Evolutionary conservation across 2,113 vertebrate species (phyloP), one percentile per base, ranked within the genome.

Genomic region (Charadrius vociferus): DNA sequence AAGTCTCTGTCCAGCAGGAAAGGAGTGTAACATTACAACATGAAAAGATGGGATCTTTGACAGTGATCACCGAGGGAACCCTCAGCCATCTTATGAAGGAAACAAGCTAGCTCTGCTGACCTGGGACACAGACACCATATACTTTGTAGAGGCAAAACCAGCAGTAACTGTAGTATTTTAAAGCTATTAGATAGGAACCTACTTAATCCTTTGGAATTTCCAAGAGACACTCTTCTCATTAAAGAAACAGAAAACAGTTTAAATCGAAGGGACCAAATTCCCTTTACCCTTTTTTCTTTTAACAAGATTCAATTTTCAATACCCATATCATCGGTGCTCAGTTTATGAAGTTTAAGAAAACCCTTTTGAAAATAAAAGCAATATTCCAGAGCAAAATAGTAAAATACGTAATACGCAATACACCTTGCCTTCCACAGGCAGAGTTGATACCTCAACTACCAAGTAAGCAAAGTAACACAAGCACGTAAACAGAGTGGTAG

Each of bases 111-210:
- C 27, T 37, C 45, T 62, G 29, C n/a, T 55, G 34, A 43, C 9
- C 14, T 27, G 27, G 50, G 32, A 55, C 37, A 41, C 2, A 12
- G 0, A 36, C 27, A 65, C 9, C 21, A n/a, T 1, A 5, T 7
- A 17, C 9, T 45, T 47, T 15, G 47, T 8, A 65, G 52, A 90
- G 56, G 15, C 39, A 77, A 86, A 72, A 26, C 49, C 26, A 59
- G 12, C 22, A 67, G 20, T 21, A 55, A 37, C 14, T 63, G 24
- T 3, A 87, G 14, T 39, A 55, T 47, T 81, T 80, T 66, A 21
- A n/a, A 92, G 39, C 27, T 68, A 56, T 9, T 61, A 34, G 15
- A 41, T 36, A 49, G 3, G 4, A 83, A 80, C 7, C 27, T 63
- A 18, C 7, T 67, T 43, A 36, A 6, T 59, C 14, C 41, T 39